Percentiles rank a stretch among this genome's conserved stretches.
phyloP scores from a whole-genome alignment of 2,888 invertebrate genomes.

The Eupithecia abbreviata region DNA sequence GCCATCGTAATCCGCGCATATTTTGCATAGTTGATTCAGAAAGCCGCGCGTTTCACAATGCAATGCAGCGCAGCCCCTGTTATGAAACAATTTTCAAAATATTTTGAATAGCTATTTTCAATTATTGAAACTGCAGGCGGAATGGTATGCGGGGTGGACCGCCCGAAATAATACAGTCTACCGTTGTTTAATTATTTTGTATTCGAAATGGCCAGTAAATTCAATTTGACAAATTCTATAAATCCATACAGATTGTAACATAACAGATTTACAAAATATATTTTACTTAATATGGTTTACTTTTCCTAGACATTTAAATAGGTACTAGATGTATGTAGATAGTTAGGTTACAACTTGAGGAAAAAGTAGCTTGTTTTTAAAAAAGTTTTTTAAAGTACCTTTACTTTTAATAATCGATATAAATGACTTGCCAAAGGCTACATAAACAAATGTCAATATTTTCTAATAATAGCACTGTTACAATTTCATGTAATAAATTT shows the following conservation, averaged over 20 bases:
- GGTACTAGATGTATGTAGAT: not conserved
- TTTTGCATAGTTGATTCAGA: conserved; percentile 68
- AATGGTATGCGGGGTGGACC: conserved; percentile 72
- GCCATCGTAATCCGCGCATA: conserved; percentile 65
- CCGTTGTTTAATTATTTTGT: conserved; percentile 58
- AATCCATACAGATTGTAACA: not conserved
- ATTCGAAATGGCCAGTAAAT: conserved; percentile 29
- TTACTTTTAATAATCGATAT: too few relatives aligned
- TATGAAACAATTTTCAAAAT: conserved; percentile 84
- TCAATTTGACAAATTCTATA: conserved; percentile 25
- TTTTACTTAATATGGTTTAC: not conserved
- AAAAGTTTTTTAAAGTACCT: too few relatives aligned
- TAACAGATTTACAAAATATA: not conserved
- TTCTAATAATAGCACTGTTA: too few relatives aligned
- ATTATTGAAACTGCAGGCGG: conserved; percentile 79
- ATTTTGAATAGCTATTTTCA: conserved; percentile 84
- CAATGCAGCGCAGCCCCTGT: conserved; percentile 65
- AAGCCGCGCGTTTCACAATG: conserved; percentile 66
- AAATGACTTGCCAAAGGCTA: too few relatives aligned
- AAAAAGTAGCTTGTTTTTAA: too few relatives aligned
- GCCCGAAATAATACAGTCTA: conserved; percentile 59
- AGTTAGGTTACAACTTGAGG: too few relatives aligned
- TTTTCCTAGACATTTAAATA: not conserved
- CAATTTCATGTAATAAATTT: too few relatives aligned
- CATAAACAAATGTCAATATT: too few relatives aligned